Conservation (phyloP, 2,113 vertebrate genomes). For the Edolisoma coerulescens region DNA sequence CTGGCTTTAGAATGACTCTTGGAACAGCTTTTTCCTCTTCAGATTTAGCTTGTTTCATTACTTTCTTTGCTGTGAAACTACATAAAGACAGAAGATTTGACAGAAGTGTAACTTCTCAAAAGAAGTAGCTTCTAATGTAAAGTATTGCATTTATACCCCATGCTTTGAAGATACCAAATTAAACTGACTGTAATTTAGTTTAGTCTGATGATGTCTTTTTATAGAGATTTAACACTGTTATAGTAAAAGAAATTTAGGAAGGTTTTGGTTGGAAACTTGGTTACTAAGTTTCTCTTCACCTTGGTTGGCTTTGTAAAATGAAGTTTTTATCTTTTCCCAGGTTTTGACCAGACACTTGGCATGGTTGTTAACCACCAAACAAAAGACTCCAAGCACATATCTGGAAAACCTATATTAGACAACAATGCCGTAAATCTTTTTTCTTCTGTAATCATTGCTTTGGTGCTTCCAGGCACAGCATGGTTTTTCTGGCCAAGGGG, state of each 20-base stretch:
- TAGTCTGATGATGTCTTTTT: background rate
- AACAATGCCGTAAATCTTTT: conserved; percentile 97
- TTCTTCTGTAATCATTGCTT: conserved; percentile 85
- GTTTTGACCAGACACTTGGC: conserved; percentile 83
- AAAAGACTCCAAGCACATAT: conserved; percentile 76
- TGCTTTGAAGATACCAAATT: background rate
- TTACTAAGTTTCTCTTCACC: background rate
- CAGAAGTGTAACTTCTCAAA: background rate
- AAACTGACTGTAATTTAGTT: background rate
- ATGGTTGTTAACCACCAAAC: conserved; percentile 86
- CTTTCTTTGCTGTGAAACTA: background rate
- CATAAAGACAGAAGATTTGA: background rate
- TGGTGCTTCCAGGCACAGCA: conserved; percentile 84
- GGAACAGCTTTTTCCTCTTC: background rate
- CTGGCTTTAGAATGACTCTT: background rate
- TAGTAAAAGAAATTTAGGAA: background rate
- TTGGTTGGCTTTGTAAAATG: background rate
- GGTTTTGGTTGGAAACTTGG: background rate
- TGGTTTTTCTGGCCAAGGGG: conserved; percentile 85
- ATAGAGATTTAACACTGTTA: background rate
- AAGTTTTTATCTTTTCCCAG: conserved; percentile 64
- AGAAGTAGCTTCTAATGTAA: background rate
- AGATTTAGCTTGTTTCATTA: background rate
- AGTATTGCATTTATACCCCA: background rate
- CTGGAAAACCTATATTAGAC: conserved; percentile 92